Base-by-base conservation (phyloP, 2,113 vertebrate genomes). In the Smithornis capensis region DNA sequence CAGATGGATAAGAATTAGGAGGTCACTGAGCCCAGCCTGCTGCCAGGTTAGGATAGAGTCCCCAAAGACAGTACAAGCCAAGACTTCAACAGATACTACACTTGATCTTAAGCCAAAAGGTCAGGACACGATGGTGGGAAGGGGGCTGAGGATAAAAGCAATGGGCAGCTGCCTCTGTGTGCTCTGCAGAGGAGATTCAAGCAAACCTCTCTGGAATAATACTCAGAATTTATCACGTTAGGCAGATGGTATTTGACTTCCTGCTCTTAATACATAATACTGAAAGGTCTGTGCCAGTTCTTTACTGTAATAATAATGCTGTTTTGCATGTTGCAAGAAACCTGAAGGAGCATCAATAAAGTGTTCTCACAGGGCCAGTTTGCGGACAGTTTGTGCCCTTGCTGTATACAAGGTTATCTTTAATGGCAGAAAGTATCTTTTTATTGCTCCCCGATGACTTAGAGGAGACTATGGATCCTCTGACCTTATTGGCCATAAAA, bases 241-340 rank as follows among this genome's bases (percentile, higher is more conserved):
- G 33, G 62, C 57, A 91, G 91, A 91, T 83, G 84, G 87, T 68
- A 65, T 94, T 95, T 95, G 83, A 89, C 81, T 91, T 82, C 65
- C 91, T 83, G 67, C 38, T 94, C 74, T 92, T 82, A 75, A 76
- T 57, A 65, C 29, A 31, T 76, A 91, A 87, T 83, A 70, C 91
- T 94, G 91, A 82, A 94, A 92, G 81, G 92, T 81, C 83, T 84
- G 49, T 74, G 64, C 80, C 44, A 64, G 76, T 81, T 92, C 62
- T 63, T 76, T n/a, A 27, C 76, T 59, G 47, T 71, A 78, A 91
- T 63, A 88, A 78, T 75, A 87, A 87, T 14, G 40, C 49, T 79
- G 45, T 1, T 89, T 78, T 90, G 38, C 94, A 76, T 90, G 75
- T 91, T 78, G 83, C 60, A 60, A 79, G 75, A 84, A 92, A 82